Conservation (phyloP, 2,888 invertebrate species). For the Stenodera caucasica region DNA sequence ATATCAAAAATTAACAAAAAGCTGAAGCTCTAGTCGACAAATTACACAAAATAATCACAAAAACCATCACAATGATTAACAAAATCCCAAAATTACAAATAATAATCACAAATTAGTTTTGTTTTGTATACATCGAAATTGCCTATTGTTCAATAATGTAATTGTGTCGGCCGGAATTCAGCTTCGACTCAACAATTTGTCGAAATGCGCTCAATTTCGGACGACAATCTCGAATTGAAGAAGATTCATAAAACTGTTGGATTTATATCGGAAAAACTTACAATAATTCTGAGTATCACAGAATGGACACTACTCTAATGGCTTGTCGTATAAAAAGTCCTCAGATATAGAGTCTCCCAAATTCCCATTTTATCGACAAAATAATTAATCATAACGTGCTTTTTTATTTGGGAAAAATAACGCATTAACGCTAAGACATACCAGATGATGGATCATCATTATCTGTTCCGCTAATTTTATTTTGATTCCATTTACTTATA, state of each 20-base stretch:
- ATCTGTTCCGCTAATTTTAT: conserved; percentile 43
- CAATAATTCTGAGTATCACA: conserved; percentile 58
- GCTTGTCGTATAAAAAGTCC: conserved; percentile 56
- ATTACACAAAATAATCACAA: conserved; percentile 20
- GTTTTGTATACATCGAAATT: background rate
- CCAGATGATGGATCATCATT: conserved; percentile 57
- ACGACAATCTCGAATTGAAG: no score
- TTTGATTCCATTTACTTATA: conserved; percentile 31
- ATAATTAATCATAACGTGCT: conserved; percentile 16
- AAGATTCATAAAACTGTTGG: no score
- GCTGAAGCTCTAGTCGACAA: conserved; percentile 23
- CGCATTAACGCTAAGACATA: conserved; percentile 54
- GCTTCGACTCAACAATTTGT: no score
- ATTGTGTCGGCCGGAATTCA: no score
- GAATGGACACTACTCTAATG: conserved; percentile 58
- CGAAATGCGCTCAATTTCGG: no score
- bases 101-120: background rate
- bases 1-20: conserved; percentile 18
- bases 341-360: conserved; percentile 47
- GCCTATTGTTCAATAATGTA: no score
- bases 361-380: conserved; percentile 15
- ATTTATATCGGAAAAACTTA: no score
- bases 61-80: conserved; percentile 24
- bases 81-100: background rate
- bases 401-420: conserved; percentile 14